Percentiles rank a stretch among this genome's conserved stretches.
phyloP scores from a whole-genome alignment of 2,888 invertebrate genomes.

The Pandemis cinnamomeana region DNA sequence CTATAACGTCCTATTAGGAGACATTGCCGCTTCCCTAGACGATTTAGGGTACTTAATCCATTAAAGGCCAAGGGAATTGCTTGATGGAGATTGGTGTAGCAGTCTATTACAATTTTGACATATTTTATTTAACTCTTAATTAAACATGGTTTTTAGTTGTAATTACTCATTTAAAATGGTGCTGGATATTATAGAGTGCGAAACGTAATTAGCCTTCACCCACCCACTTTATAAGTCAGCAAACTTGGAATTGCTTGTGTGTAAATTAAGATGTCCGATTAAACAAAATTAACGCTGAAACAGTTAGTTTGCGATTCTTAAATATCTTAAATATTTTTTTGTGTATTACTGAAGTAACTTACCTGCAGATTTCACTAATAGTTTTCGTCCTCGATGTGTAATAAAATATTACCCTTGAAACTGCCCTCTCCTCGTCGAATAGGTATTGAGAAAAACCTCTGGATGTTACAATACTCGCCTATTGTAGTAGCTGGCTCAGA shows the following conservation, averaged over 20 bases:
- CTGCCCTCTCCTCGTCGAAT: background rate
- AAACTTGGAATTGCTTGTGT: too few relatives aligned
- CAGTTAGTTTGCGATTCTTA: background rate
- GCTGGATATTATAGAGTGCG: too few relatives aligned
- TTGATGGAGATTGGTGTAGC: background rate
- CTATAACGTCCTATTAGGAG: background rate
- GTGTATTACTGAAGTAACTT: background rate
- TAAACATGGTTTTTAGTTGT: too few relatives aligned
- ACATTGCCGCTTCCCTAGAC: background rate
- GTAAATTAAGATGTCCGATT: background rate
- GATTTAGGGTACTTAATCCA: background rate
- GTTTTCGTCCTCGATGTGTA: background rate
- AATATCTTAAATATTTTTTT: background rate
- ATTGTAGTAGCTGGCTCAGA: background rate
- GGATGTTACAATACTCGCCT: constrained; percentile 1
- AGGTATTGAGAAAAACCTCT: constrained; percentile 7
- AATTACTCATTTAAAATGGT: too few relatives aligned
- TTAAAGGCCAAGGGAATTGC: background rate
- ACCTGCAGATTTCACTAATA: background rate
- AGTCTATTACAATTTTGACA: background rate
- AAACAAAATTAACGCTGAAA: background rate
- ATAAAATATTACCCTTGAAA: background rate
- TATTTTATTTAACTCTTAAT: background rate
- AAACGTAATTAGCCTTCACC: too few relatives aligned
- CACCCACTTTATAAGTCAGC: too few relatives aligned